These are phyloP conservation scores for Tinea semifulvella DNA, from an alignment of 2,888 invertebrate species.

Conservation along the genomic window DNA sequence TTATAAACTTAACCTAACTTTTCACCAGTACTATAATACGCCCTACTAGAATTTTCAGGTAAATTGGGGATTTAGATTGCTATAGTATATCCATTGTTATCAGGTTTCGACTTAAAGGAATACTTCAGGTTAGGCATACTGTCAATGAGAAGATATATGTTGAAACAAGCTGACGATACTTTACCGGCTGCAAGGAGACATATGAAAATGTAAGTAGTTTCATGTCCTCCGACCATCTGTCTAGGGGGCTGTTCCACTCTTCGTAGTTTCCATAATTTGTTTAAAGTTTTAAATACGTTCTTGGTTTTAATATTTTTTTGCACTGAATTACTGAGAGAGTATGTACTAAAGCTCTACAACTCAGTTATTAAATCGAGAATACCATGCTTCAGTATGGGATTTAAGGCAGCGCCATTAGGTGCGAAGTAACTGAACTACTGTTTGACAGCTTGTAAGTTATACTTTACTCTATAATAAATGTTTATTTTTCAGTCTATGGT, in stretches of 20 bases:
- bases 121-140: constrained; percentile 79
- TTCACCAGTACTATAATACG: too few species aligned
- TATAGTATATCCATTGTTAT: background rate
- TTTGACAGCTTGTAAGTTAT: too few species aligned
- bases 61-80: too few species aligned
- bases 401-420: background rate
- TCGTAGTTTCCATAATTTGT: too few species aligned
- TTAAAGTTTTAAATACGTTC: too few species aligned
- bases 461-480: too few species aligned
- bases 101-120: constrained; percentile 68
- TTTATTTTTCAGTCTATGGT: constrained; percentile 11
- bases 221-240: too few species aligned
- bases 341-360: background rate
- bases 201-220: constrained; percentile 15
- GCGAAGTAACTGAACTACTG: too few species aligned
- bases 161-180: constrained; percentile 17
- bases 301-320: background rate
- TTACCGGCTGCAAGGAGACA: constrained; percentile 15
- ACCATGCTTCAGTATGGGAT: background rate
- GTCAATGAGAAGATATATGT: constrained; percentile 62
- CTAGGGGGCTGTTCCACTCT: too few species aligned
- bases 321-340: background rate
- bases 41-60: too few species aligned
- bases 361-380: background rate
- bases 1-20: too few species aligned